phyloP scores from a whole-genome alignment of 2,113 vertebrate genomes.

The Hyperopisus bebe region DNA sequence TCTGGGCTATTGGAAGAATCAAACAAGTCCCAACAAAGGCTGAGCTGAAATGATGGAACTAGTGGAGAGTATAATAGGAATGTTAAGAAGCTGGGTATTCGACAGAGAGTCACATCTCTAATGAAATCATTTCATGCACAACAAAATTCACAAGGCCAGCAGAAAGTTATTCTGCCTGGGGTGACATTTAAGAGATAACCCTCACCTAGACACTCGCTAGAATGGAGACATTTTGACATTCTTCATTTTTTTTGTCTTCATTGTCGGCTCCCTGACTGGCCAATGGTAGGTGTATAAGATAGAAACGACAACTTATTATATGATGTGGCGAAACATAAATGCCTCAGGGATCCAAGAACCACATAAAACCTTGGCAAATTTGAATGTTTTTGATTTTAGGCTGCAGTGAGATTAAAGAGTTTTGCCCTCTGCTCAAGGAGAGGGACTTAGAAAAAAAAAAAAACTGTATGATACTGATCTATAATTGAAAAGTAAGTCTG shows the following conservation, averaged over 20 bases:
- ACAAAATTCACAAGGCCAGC: conserved; percentile 7
- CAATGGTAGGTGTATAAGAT: not conserved
- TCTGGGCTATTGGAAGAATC: not conserved
- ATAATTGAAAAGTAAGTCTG: conserved; percentile 10
- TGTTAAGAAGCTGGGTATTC: not conserved
- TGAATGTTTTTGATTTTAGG: not conserved
- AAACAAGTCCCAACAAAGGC: not conserved
- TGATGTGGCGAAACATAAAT: not conserved
- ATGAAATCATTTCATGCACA: not conserved
- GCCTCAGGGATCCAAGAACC: not conserved
- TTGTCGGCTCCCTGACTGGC: not conserved
- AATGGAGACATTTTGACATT: not conserved
- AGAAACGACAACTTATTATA: not conserved
- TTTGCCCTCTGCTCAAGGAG: conserved; percentile 1
- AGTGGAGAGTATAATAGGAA: not conserved
- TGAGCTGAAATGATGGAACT: not conserved
- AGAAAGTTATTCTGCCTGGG: not conserved
- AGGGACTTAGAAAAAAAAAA: not conserved
- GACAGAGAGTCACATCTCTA: not conserved
- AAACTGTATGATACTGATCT: not conserved
- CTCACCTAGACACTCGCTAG: not conserved
- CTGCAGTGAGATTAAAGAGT: not conserved
- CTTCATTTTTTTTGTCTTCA: not conserved
- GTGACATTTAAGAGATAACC: not conserved
- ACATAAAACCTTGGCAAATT: not conserved